Evolutionary conservation across 2,797 vertebrate genomes (phyloP), one percentile per base, ranked within the genome.

Genomic region (Tenualosa ilisha): DNA sequence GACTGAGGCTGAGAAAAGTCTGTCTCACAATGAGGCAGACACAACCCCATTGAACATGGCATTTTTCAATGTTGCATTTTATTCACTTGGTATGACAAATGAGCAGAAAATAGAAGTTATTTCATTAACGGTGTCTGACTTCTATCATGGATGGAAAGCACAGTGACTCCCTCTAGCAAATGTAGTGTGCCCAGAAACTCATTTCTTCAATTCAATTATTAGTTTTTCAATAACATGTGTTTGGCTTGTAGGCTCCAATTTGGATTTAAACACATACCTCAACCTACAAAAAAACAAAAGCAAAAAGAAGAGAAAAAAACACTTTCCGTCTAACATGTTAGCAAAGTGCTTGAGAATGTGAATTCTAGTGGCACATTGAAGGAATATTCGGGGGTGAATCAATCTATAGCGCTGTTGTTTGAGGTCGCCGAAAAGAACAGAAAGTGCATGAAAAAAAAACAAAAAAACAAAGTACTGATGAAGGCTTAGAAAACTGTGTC

Each of bases 201-300:
- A 43, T 75, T 75, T 72, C 65, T 72, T 37, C 65, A 72, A 31
- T 72, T 72, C 26, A 72, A 72, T 72, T 72, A 72, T 37, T 11
- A 31, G 68, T 75, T 43, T 20, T 31, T 37, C 13, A 75, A 75
- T 43, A 75, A 75, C 31, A 75, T 75, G 6, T 43, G 68, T 43
- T 43, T 75, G 43, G 37, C 68, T 43, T 75, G 31, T 17, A 43
- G 68, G 68, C 68, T 75, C 59, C 3, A 12, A 72, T 26, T 72
- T 72, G 26, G 65, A 72, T 72, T 72, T 31, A 72, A 72, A 72
- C 65, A 37, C 26, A 75, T 75, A 37, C 6, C 68, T 75, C 15
- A 15, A 1, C 68, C 13, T 15, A 13, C 65, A 17, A 37, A 13
- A 17, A 31, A 31, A 31, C 31, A 31, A 31, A 31, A 31, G 1